Percentiles rank a stretch among this genome's conserved stretches.
These are phyloP conservation scores for Argynnis bischoffii DNA, from an alignment of 2,888 invertebrate genomes.

Conservation along the genomic window DNA sequence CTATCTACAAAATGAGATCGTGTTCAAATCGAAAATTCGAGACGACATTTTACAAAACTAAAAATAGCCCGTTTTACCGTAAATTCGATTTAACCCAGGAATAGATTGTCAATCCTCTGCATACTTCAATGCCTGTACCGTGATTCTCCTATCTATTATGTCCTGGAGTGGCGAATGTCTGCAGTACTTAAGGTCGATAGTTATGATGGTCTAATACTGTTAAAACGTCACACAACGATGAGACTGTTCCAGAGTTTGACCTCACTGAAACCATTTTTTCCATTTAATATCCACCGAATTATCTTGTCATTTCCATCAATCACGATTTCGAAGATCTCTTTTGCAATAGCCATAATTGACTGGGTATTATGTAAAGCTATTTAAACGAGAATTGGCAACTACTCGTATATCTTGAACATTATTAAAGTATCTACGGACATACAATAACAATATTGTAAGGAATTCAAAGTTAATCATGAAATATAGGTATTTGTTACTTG, in stretches of 20 bases:
- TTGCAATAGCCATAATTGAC: too few species aligned
- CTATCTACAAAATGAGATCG: slow-evolving; percentile 5
- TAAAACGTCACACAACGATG: slow-evolving; percentile 19
- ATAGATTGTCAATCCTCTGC: slow-evolving; percentile 24
- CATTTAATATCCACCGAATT: slow-evolving; percentile 14
- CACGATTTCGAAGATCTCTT: background rate
- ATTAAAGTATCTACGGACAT: too few species aligned
- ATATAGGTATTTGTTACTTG: too few species aligned
- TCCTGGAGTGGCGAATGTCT: slow-evolving; percentile 18
- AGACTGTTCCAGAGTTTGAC: slow-evolving; percentile 4
- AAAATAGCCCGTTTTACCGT: slow-evolving; percentile 22
- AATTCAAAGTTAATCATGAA: too few species aligned
- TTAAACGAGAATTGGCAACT: too few species aligned
- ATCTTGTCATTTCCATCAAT: slow-evolving; percentile 11
- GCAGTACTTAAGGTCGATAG: slow-evolving; percentile 16
- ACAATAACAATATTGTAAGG: too few species aligned
- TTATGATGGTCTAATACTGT: slow-evolving; percentile 15
- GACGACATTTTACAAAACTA: slow-evolving; percentile 20
- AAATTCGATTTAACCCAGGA: slow-evolving; percentile 23
- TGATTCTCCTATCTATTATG: slow-evolving; percentile 20
- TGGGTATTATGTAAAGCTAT: too few species aligned
- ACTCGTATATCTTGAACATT: too few species aligned
- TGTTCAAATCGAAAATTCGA: slow-evolving; percentile 11
- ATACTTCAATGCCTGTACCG: slow-evolving; percentile 19
- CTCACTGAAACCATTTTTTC: slow-evolving; percentile 9